phyloP scores from a whole-genome alignment of 2,888 invertebrate species.

The Gastrophysa polygoni region DNA sequence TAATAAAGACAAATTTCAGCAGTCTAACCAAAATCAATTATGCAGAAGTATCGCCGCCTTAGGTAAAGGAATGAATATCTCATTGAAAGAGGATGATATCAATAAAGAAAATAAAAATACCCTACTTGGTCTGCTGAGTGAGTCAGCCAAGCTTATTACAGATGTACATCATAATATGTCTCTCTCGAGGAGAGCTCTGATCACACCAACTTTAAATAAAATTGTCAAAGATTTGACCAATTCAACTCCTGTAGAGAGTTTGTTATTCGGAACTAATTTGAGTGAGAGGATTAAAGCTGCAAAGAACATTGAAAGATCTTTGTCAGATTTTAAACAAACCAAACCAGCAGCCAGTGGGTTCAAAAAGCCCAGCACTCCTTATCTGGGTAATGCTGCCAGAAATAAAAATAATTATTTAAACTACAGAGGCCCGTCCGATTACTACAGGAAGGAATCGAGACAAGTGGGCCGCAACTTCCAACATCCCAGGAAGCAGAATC shows the following conservation, averaged over 20 bases:
- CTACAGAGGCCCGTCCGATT: conserved; percentile 2
- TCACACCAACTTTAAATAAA: background rate
- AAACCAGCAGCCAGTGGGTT: background rate
- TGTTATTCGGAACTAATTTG: background rate
- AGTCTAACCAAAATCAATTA: conserved; percentile 5
- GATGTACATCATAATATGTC: conserved; percentile 2
- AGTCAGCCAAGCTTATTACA: background rate
- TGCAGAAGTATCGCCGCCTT: background rate
- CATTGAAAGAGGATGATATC: conserved; percentile 1
- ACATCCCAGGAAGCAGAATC: background rate
- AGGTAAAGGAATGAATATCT: background rate
- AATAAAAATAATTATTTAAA: conserved; percentile 1
- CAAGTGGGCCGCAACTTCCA: background rate
- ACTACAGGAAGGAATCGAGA: background rate
- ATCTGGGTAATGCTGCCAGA: background rate
- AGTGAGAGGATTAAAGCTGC: background rate
- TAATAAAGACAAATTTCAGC: conserved; percentile 2
- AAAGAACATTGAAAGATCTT: background rate
- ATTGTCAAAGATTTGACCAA: background rate
- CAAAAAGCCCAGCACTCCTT: background rate
- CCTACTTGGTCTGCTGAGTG: background rate
- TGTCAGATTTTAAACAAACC: background rate
- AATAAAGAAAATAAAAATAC: conserved; percentile 2
- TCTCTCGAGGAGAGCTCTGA: background rate
- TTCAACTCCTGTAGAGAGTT: background rate